phyloP scores from a whole-genome alignment of 2,888 invertebrate species.

The Drosophila silvestris region DNA sequence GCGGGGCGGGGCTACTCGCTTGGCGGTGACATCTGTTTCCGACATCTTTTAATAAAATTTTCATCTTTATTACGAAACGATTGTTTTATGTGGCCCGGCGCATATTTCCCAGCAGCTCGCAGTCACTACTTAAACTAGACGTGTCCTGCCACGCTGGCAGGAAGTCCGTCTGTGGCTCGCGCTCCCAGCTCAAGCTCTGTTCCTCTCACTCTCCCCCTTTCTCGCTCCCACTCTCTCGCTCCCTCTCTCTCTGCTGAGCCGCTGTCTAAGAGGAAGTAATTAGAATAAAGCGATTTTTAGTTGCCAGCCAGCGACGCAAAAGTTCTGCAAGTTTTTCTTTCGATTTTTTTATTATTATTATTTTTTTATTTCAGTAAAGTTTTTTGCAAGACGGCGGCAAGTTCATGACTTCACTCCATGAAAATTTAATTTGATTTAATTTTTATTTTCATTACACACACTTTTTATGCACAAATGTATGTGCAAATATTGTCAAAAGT shows the following conservation, averaged over 20 bases:
- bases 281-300: constrained; percentile 82
- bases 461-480: constrained; percentile 17
- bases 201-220: background rate
- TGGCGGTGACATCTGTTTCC: constrained; percentile 85
- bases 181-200: background rate
- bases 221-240: too few relatives aligned
- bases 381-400: constrained; percentile 27
- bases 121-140: constrained; percentile 63
- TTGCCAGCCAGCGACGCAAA: constrained; percentile 44
- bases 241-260: background rate
- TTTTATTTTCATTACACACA: constrained; percentile 36
- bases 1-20: constrained; percentile 31
- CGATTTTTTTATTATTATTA: constrained; percentile 12
- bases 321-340: constrained; percentile 51
- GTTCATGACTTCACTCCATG: constrained; percentile 59
- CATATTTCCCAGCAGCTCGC: constrained; percentile 17
- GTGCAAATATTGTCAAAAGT: constrained; percentile 46
- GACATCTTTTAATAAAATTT: constrained; percentile 86
- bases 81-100: constrained; percentile 83
- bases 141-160: constrained; percentile 61
- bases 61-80: constrained; percentile 86
- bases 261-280: constrained; percentile 78
- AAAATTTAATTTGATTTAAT: constrained; percentile 53
- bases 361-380: constrained; percentile 39
- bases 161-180: constrained; percentile 75